A percentile compares a stretch with the other conserved stretches of the same genome.
These are phyloP conservation scores for Crenuchus spilurus DNA, from an alignment of 2,797 vertebrate genomes.

Conservation along the genomic window DNA sequence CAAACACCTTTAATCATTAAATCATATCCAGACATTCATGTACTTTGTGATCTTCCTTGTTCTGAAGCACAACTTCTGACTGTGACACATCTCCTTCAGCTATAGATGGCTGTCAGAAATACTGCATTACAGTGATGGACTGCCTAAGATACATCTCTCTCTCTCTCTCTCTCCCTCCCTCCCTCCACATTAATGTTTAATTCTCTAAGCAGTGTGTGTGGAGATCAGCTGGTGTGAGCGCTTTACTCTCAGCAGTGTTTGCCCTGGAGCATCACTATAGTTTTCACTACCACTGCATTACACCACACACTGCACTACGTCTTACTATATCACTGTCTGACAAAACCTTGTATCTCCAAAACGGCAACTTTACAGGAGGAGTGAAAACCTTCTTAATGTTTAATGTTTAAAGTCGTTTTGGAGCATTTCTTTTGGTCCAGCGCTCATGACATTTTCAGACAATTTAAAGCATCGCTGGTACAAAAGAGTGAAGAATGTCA, in stretches of 20 bases:
- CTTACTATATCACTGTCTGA: too few relatives aligned
- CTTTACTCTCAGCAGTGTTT: slow-evolving; percentile 4
- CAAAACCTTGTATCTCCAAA: too few relatives aligned
- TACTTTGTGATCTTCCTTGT: neutral
- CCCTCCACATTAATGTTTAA: slow-evolving; percentile 37
- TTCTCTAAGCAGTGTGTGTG: slow-evolving; percentile 28
- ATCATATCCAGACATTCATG: too few relatives aligned
- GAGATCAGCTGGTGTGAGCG: slow-evolving; percentile 28
- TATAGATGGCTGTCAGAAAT: slow-evolving; percentile 6
- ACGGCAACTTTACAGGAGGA: too few relatives aligned
- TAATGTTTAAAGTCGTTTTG: too few relatives aligned
- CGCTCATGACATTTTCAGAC: too few relatives aligned
- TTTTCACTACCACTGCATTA: neutral
- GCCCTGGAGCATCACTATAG: neutral
- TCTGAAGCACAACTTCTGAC: neutral
- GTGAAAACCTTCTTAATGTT: too few relatives aligned
- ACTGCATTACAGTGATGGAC: slow-evolving; percentile 1
- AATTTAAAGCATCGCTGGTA: too few relatives aligned
- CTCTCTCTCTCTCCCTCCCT: neutral
- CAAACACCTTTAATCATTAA: too few relatives aligned
- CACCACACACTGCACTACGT: neutral
- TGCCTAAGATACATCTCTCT: slow-evolving; percentile 9
- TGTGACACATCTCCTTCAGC: neutral
- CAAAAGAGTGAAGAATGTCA: too few relatives aligned
- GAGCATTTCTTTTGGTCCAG: too few relatives aligned